These are phyloP conservation scores for Albula glossodonta DNA, from an alignment of 2,113 vertebrate genomes.

Conservation along the genomic window DNA sequence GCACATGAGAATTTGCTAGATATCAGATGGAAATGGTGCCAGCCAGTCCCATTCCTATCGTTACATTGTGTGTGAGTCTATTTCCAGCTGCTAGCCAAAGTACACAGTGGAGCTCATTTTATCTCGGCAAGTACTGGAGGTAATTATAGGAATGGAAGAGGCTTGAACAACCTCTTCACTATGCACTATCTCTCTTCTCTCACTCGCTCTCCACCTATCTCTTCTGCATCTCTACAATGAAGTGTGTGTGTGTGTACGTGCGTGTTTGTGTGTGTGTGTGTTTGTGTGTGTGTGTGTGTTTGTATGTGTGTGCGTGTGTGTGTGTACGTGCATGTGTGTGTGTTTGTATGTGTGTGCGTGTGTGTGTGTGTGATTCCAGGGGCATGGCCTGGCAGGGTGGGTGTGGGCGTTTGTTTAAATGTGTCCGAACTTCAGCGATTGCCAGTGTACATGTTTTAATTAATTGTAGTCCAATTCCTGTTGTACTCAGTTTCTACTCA, in stretches of 20 bases:
- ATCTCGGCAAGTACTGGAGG: neutral
- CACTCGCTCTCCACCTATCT: neutral
- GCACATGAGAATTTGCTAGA: neutral
- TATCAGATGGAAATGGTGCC: neutral
- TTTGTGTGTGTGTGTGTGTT: neutral
- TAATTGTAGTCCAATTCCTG: neutral
- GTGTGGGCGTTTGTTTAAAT: neutral
- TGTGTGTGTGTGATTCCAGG: too few species aligned
- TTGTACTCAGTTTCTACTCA: neutral
- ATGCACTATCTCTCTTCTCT: neutral
- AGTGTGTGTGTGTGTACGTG: neutral
- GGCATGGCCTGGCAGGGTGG: neutral
- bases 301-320: neutral
- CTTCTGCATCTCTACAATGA: neutral
- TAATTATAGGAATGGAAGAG: constrained; percentile 1
- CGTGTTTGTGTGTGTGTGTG: neutral
- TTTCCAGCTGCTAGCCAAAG: neutral
- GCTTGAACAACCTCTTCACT: neutral
- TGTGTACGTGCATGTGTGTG: neutral
- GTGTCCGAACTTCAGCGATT: neutral
- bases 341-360: too few species aligned
- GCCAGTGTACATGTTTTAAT: constrained; percentile 3
- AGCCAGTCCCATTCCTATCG: neutral
- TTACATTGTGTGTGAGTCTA: neutral
- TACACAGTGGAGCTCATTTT: constrained; percentile 2